phyloP scores from a whole-genome alignment of 2,888 invertebrate genomes.

The Pogonocherus hispidulus region DNA sequence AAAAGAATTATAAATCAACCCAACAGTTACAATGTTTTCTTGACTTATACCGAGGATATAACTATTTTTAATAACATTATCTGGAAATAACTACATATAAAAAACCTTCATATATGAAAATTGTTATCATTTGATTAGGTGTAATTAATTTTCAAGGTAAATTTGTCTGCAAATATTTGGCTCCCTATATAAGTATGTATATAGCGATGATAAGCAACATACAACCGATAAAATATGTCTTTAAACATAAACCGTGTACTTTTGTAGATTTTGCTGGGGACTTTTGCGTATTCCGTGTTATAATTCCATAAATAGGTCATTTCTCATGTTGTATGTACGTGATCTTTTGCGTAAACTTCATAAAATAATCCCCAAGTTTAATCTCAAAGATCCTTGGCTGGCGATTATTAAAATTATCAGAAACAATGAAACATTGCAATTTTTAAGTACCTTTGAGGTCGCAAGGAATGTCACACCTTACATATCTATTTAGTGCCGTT shows the following conservation, averaged over 20 bases:
- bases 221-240: background rate
- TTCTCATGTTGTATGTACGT: background rate
- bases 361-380: slow-evolving; percentile 9
- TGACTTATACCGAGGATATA: too few relatives aligned
- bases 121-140: too few relatives aligned
- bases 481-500: too few relatives aligned
- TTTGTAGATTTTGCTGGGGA: background rate
- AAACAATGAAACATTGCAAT: background rate
- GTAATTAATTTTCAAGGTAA: too few relatives aligned
- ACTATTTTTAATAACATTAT: too few relatives aligned
- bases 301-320: background rate
- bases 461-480: background rate
- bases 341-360: slow-evolving; percentile 1
- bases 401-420: slow-evolving; percentile 14
- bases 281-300: background rate
- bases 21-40: too few relatives aligned
- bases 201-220: too few relatives aligned
- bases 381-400: slow-evolving; percentile 4
- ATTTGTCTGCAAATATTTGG: too few relatives aligned
- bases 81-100: too few relatives aligned
- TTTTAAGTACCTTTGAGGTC: background rate
- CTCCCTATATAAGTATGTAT: too few relatives aligned
- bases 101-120: too few relatives aligned
- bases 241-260: background rate
- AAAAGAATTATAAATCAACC: too few relatives aligned